Conservation (phyloP, 1,140 invertebrate genomes). For the Acromyrmex echinatior region DNA sequence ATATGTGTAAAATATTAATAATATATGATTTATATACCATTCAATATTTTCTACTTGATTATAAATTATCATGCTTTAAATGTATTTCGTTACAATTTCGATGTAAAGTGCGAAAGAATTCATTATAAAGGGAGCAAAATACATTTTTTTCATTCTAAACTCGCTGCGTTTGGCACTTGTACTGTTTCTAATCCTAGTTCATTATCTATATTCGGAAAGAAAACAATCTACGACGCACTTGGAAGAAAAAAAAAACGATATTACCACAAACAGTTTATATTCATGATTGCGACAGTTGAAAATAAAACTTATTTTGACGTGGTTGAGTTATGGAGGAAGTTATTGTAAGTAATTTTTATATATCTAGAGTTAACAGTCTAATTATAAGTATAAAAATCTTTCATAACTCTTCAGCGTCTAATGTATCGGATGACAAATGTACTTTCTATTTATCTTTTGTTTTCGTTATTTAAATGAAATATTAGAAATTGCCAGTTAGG, state of each 20-base stretch:
- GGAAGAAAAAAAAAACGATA: not conserved
- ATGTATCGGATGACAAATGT: constrained; percentile 29
- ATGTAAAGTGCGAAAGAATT: not conserved
- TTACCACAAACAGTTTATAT: too few relatives aligned
- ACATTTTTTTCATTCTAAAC: not conserved
- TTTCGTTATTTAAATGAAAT: constrained; percentile 26
- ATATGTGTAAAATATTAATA: not conserved
- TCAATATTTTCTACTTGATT: not conserved
- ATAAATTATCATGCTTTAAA: not conserved
- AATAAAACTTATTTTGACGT: constrained; percentile 21
- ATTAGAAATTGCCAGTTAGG: constrained; percentile 37
- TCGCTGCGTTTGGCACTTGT: not conserved
- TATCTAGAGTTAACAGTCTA: constrained; percentile 1
- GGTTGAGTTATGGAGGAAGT: not conserved
- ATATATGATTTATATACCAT: not conserved
- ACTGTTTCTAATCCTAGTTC: constrained; percentile 12
- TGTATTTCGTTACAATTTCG: not conserved
- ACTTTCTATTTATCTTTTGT: constrained; percentile 1
- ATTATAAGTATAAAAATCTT: not conserved
- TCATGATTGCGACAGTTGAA: not conserved
- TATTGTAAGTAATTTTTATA: constrained; percentile 20
- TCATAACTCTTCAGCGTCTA: constrained; percentile 27
- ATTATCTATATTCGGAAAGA: not conserved
- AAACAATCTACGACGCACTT: not conserved
- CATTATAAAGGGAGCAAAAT: not conserved